phyloP scores from a whole-genome alignment of 2,797 vertebrate species.

The Sylvia borin region DNA sequence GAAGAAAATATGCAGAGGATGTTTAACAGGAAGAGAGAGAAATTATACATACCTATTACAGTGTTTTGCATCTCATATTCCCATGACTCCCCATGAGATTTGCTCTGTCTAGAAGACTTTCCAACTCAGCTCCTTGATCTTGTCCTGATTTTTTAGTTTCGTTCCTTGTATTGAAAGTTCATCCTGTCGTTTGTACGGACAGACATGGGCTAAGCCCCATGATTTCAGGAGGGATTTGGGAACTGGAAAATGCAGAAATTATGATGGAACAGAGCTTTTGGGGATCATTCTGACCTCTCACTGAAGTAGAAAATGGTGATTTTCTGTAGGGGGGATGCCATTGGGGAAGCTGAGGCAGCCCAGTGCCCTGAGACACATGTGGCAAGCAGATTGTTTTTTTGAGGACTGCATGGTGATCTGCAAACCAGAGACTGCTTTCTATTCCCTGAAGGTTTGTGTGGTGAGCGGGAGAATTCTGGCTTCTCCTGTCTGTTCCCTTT shows the following conservation, averaged over 20 bases:
- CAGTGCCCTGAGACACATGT: neutral
- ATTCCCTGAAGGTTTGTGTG: slow-evolving; percentile 31
- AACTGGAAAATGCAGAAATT: neutral
- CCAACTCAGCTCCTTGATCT: neutral
- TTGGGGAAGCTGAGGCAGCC: neutral
- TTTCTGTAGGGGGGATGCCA: neutral
- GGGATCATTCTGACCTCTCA: neutral
- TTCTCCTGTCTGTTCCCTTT: slow-evolving; percentile 45
- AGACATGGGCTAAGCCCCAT: neutral
- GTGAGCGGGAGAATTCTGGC: neutral
- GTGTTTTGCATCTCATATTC: neutral
- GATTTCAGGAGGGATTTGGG: neutral
- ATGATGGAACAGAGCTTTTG: neutral
- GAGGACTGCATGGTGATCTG: neutral
- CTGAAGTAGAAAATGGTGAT: neutral
- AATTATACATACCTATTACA: neutral
- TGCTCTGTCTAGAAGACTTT: neutral
- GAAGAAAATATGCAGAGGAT: neutral
- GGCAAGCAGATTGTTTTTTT: neutral
- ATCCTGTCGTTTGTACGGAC: neutral
- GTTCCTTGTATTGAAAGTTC: neutral
- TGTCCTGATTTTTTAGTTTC: neutral
- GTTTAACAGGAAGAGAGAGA: neutral
- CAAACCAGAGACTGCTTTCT: neutral
- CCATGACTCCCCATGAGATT: neutral